Evolutionary conservation across 2,113 vertebrate genomes (phyloP).

Genomic region (Caretta caretta): DNA sequence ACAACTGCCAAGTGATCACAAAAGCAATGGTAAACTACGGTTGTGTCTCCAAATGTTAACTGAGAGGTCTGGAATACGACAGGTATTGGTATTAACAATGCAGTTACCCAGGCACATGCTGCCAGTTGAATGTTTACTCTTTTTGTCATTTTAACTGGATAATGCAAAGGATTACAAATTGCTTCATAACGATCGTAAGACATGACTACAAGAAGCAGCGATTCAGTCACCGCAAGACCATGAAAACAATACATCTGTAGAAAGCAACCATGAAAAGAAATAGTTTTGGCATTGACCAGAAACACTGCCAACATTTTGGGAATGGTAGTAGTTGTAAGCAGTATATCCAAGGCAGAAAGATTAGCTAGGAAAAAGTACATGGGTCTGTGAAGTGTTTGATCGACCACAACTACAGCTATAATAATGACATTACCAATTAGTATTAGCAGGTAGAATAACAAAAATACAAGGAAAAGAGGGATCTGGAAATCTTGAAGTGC

Average conservation of each 20-base stretch:
- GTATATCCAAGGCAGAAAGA: slow-evolving; percentile 45
- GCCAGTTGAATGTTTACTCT: slow-evolving; percentile 9
- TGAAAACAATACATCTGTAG: slow-evolving; percentile 63
- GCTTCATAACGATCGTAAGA: slow-evolving; percentile 33
- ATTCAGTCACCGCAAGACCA: neutral
- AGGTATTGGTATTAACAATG: neutral
- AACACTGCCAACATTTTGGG: slow-evolving; percentile 53
- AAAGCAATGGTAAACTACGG: slow-evolving; percentile 36
- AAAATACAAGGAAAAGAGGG: slow-evolving; percentile 29
- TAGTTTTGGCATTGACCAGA: neutral
- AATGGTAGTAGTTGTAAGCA: slow-evolving; percentile 37
- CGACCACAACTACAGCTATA: slow-evolving; percentile 11
- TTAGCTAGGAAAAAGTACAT: slow-evolving; percentile 66
- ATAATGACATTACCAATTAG: slow-evolving; percentile 29
- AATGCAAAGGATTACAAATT: slow-evolving; percentile 40
- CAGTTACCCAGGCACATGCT: slow-evolving; percentile 12
- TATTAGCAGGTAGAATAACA: slow-evolving; percentile 47
- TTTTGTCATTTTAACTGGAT: slow-evolving; percentile 18
- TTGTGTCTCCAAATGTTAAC: neutral
- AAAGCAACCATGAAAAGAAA: slow-evolving; percentile 43
- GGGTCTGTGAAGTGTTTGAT: slow-evolving; percentile 51
- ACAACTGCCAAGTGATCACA: slow-evolving; percentile 48
- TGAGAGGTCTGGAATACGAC: neutral
- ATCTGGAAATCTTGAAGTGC: slow-evolving; percentile 30
- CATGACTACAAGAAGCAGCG: slow-evolving; percentile 57